Evolutionary conservation across 2,113 vertebrate species (phyloP).

Genomic region (Manacus vitellinus): DNA sequence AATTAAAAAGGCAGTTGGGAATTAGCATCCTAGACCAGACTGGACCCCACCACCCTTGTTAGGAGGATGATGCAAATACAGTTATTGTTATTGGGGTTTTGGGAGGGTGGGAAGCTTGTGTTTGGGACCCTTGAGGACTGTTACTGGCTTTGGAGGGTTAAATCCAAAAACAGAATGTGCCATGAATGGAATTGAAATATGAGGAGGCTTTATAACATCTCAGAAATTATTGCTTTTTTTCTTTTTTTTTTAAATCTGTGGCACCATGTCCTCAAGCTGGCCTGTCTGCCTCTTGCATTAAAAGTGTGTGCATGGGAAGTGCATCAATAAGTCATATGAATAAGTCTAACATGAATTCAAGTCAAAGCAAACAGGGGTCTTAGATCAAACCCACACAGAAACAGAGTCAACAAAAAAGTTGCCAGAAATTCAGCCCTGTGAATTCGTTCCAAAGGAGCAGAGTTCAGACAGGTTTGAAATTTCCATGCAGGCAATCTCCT

Average conservation of each 20-base stretch:
- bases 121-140: background rate
- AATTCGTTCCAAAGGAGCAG: background rate
- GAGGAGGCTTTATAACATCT: background rate
- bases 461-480: conserved; percentile 17
- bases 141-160: background rate
- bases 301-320: background rate
- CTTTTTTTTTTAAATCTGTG: background rate
- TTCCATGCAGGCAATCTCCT: background rate
- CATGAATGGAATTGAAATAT: background rate
- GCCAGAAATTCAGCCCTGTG: conserved; percentile 22
- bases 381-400: background rate
- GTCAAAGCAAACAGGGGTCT: background rate
- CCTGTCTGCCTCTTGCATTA: background rate
- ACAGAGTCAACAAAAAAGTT: background rate
- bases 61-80: background rate
- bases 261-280: background rate
- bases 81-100: background rate
- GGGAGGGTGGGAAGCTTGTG: background rate
- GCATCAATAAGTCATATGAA: background rate
- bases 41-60: background rate
- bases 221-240: background rate
- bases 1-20: background rate
- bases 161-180: background rate
- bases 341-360: background rate
- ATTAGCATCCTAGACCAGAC: background rate